Percentiles rank a stretch among this genome's conserved stretches.
phyloP scores from a whole-genome alignment of 2,113 vertebrate species.

The Syngnathus typhle region DNA sequence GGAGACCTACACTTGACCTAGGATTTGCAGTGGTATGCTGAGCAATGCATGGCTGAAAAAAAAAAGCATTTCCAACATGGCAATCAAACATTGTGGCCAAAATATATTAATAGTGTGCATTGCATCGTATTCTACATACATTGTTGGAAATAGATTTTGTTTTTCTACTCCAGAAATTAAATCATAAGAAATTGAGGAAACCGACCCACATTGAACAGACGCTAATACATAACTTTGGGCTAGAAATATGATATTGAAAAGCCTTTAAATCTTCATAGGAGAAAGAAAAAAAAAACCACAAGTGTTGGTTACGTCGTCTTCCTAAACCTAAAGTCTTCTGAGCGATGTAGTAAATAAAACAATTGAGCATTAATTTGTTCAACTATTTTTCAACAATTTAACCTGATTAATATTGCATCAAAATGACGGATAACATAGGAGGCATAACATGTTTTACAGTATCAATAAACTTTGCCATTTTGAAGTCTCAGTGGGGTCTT shows the following conservation, averaged over 20 bases:
- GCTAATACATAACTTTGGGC: too few species aligned
- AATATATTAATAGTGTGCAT: neutral
- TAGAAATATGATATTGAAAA: too few species aligned
- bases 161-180: too few species aligned
- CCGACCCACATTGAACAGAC: too few species aligned
- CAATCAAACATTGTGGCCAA: neutral
- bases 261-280: too few species aligned
- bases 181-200: too few species aligned
- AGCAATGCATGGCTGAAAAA: neutral
- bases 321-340: too few species aligned
- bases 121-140: too few species aligned
- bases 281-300: too few species aligned
- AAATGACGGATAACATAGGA: too few species aligned
- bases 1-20: constrained; percentile 19
- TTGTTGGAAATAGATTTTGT: too few species aligned
- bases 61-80: neutral
- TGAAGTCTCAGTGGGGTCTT: neutral
- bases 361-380: neutral
- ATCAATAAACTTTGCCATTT: neutral
- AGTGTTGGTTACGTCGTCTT: too few species aligned
- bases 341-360: neutral
- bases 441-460: neutral
- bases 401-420: neutral
- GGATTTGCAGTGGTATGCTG: neutral
- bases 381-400: neutral